phyloP scores from a whole-genome alignment of 2,888 invertebrate species.

The Limnephilus rhombicus region DNA sequence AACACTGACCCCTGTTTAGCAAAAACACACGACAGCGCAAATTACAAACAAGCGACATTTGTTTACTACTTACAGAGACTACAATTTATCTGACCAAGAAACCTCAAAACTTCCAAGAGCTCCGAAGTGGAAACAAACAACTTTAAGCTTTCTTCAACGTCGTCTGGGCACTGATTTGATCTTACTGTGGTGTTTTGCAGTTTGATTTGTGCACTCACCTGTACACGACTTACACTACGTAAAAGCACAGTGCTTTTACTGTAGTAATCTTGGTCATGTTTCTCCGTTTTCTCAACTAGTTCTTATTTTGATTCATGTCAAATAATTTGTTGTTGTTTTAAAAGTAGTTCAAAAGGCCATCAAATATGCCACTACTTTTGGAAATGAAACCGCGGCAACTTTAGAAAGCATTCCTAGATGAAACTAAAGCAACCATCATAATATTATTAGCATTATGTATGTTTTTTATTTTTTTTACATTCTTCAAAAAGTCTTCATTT shows the following conservation, averaged over 20 bases:
- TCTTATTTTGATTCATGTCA: neutral
- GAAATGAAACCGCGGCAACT: neutral
- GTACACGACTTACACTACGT: neutral
- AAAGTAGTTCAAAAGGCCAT: conserved; percentile 1
- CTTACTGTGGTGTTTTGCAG: neutral
- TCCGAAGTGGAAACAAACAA: neutral
- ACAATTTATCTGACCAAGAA: neutral
- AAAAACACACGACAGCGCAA: conserved; percentile 67
- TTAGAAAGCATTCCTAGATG: neutral
- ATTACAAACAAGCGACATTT: neutral
- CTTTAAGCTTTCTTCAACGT: neutral
- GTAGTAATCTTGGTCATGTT: neutral
- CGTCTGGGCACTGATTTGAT: neutral
- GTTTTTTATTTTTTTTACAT: neutral
- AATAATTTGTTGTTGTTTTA: neutral
- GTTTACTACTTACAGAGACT: neutral
- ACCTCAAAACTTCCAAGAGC: neutral
- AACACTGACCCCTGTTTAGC: conserved; percentile 74
- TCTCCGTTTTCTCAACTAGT: neutral
- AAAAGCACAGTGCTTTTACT: neutral
- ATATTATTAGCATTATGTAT: neutral
- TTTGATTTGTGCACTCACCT: neutral
- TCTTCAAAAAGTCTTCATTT: neutral
- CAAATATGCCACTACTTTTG: neutral
- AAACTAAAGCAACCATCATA: neutral